phyloP scores from a whole-genome alignment of 2,113 vertebrate species.

The Aythya baeri region DNA sequence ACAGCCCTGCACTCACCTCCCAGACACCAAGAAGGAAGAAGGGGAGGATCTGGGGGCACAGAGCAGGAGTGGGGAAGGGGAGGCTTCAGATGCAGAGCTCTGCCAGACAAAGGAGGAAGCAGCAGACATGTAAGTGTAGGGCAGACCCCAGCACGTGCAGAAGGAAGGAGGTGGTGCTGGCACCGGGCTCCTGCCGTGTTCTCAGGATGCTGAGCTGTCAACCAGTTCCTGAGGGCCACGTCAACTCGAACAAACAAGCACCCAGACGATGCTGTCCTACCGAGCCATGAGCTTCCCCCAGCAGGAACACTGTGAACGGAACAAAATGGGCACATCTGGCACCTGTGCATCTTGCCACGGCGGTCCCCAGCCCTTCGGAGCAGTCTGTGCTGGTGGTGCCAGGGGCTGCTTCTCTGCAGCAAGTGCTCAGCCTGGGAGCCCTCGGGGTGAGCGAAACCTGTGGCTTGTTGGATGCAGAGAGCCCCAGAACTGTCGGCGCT shows the following conservation, averaged over 20 bases:
- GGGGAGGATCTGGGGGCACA: not conserved
- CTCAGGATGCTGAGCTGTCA: not conserved
- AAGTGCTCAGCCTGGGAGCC: not conserved
- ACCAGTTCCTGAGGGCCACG: not conserved
- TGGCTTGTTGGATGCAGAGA: not conserved
- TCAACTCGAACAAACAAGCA: not conserved
- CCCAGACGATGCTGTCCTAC: not conserved
- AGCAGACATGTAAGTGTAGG: not conserved
- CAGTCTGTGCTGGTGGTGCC: not conserved
- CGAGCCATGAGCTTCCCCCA: not conserved
- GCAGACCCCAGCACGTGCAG: not conserved
- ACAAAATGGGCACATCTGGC: not conserved
- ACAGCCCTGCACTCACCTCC: not conserved
- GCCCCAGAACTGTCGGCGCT: not conserved
- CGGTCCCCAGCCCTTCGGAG: not conserved
- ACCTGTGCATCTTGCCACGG: rapidly evolving
- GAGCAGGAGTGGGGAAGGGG: not conserved
- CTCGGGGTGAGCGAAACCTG: not conserved
- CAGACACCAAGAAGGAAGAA: not conserved
- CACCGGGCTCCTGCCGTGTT: not conserved
- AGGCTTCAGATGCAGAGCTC: not conserved
- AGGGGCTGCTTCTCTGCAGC: not conserved
- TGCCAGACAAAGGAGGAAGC: not conserved
- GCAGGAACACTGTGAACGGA: slow-evolving; percentile 7
- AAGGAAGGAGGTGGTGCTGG: not conserved